Conservation (phyloP, 2,113 vertebrate genomes). For the Carettochelys insculpta region DNA sequence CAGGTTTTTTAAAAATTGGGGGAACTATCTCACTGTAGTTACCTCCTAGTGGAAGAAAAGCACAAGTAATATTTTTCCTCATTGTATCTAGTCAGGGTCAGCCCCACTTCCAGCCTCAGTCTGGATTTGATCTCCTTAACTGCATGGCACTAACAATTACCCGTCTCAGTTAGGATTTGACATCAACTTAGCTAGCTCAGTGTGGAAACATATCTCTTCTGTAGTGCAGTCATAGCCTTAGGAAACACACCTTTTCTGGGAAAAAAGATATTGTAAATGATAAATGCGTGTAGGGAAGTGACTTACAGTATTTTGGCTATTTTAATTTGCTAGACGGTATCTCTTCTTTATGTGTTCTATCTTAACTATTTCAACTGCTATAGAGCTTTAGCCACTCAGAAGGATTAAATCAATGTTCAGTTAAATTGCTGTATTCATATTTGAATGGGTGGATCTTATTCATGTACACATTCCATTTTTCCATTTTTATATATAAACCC, state of each 20-base stretch:
- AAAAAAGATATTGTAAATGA: not conserved
- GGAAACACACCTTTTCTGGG: not conserved
- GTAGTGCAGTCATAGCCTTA: not conserved
- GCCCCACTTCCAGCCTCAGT: not conserved
- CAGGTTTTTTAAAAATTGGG: no score
- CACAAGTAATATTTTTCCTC: not conserved
- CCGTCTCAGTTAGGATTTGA: not conserved
- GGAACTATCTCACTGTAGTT: not conserved
- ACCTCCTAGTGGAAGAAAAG: constrained; percentile 6
- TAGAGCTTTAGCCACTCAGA: not conserved
- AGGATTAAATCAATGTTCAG: not conserved
- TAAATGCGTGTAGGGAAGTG: not conserved
- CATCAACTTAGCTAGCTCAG: not conserved
- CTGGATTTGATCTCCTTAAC: not conserved
- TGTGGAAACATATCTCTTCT: not conserved
- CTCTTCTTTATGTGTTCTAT: not conserved
- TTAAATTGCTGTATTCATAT: not conserved
- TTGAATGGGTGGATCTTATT: constrained; percentile 3
- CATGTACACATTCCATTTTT: not conserved
- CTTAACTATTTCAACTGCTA: constrained; percentile 34
- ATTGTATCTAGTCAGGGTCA: not conserved
- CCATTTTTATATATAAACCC: constrained; percentile 17
- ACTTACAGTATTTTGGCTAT: constrained; percentile 28
- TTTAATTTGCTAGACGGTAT: constrained; percentile 11
- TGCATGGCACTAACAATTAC: not conserved